These are phyloP conservation scores for Phaedon cochleariae DNA, from an alignment of 2,888 invertebrate species.

Conservation along the genomic window DNA sequence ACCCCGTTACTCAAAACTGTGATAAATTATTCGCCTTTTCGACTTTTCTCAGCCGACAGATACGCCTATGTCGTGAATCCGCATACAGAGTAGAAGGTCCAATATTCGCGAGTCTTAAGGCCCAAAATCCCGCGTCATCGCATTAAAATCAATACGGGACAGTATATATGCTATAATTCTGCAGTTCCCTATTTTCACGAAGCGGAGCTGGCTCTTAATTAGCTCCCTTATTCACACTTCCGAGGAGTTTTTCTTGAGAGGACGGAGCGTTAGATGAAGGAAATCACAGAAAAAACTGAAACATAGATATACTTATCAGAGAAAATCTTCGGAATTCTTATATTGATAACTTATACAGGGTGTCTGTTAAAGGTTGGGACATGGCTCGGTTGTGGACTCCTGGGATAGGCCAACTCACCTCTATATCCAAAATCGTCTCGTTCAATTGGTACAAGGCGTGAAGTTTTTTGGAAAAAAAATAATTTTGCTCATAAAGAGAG, in stretches of 20 bases:
- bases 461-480: no score
- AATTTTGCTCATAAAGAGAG: no score
- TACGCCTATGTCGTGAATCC: conserved; percentile 35
- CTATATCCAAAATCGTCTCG: no score
- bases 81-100: conserved; percentile 54
- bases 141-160: conserved; percentile 63
- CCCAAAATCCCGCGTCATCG: conserved; percentile 55
- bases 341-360: no score
- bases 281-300: neutral
- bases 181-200: conserved; percentile 54
- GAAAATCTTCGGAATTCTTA: neutral
- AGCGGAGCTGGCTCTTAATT: conserved; percentile 14
- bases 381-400: no score
- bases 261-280: neutral
- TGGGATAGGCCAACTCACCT: no score
- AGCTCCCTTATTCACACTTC: conserved; percentile 10
- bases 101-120: conserved; percentile 54
- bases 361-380: no score
- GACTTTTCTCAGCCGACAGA: neutral
- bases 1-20: no score
- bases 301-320: neutral
- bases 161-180: conserved; percentile 61
- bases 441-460: no score
- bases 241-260: neutral
- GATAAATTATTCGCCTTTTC: neutral